Conservation (phyloP, 1,140 invertebrate species). For the Macrobrachium rosenbergii region DNA sequence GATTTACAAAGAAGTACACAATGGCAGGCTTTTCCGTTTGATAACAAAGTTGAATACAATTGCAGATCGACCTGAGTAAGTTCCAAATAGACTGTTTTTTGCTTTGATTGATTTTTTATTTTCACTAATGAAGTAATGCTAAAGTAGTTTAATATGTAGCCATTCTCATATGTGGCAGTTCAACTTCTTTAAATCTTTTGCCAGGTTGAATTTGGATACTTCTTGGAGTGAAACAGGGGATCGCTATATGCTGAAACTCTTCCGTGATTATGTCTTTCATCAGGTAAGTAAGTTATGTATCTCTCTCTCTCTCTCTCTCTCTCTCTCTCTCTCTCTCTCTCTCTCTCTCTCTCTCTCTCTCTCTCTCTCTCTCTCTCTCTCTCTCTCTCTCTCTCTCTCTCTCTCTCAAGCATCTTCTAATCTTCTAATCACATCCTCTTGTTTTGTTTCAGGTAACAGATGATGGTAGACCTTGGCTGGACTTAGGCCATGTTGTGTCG, state of each 20-base stretch:
- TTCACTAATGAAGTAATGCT: not conserved
- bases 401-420: not conserved
- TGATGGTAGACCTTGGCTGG: conserved; percentile 94
- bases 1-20: conserved; percentile 93
- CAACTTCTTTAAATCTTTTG: conserved; percentile 58
- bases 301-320: not conserved
- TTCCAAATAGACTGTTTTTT: conserved; percentile 47
- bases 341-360: not conserved
- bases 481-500: conserved; percentile 93
- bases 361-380: not conserved
- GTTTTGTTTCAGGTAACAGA: conserved; percentile 78
- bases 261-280: conserved; percentile 98
- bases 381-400: not conserved
- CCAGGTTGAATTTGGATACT: conserved; percentile 89
- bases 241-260: conserved; percentile 97
- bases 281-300: conserved; percentile 70
- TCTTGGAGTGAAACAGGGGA: conserved; percentile 98
- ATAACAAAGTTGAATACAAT: conserved; percentile 91
- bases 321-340: not conserved
- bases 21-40: conserved; percentile 90
- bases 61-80: conserved; percentile 93
- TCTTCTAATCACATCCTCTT: not conserved
- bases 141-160: not conserved
- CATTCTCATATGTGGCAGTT: not conserved
- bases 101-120: not conserved